A percentile compares a stretch with the other conserved stretches of the same genome.
Conservation (phyloP, 2,888 invertebrate genomes). For the Drosophila formosana region DNA sequence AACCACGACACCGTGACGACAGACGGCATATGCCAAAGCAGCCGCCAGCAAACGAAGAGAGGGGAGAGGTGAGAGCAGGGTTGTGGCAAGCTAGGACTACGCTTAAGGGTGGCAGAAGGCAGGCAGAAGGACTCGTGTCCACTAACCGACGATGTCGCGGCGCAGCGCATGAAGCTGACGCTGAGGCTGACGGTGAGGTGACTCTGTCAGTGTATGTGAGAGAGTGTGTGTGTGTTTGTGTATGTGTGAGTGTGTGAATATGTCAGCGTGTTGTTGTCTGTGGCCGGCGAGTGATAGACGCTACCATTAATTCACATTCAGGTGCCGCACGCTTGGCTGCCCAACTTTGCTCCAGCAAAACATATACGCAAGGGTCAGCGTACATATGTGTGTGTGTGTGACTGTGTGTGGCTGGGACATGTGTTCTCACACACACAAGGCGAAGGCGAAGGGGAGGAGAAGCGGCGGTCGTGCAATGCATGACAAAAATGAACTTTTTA, state of each 20-base stretch:
- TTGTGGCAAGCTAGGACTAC: background rate
- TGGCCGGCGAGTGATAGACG: slow-evolving; percentile 76
- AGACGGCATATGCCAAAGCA: slow-evolving; percentile 58
- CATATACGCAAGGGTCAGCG: background rate
- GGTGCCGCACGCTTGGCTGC: slow-evolving; percentile 76
- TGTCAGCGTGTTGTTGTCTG: slow-evolving; percentile 62
- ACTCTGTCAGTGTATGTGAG: slow-evolving; percentile 28
- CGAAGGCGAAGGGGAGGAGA: slow-evolving; percentile 16
- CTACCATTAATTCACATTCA: slow-evolving; percentile 80
- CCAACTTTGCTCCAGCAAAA: slow-evolving; percentile 46
- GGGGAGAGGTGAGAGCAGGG: background rate
- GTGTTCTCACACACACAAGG: slow-evolving; percentile 57
- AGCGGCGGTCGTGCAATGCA: slow-evolving; percentile 70
- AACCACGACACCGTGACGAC: slow-evolving; percentile 78
- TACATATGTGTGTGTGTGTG: slow-evolving; percentile 15
- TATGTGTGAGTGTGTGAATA: slow-evolving; percentile 21
- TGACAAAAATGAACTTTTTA: slow-evolving; percentile 57
- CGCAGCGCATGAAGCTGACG: slow-evolving; percentile 39
- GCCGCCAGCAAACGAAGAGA: slow-evolving; percentile 1
- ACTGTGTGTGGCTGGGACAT: slow-evolving; percentile 54
- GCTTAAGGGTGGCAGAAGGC: background rate
- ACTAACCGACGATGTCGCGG: slow-evolving; percentile 42
- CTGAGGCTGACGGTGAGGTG: slow-evolving; percentile 42
- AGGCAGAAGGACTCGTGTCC: slow-evolving; percentile 29
- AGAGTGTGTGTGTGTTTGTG: slow-evolving; percentile 60